A percentile compares a stretch with the other conserved stretches of the same genome.
Evolutionary conservation across 2,888 invertebrate species (phyloP).

Genomic region (Antheraea yamamai): DNA sequence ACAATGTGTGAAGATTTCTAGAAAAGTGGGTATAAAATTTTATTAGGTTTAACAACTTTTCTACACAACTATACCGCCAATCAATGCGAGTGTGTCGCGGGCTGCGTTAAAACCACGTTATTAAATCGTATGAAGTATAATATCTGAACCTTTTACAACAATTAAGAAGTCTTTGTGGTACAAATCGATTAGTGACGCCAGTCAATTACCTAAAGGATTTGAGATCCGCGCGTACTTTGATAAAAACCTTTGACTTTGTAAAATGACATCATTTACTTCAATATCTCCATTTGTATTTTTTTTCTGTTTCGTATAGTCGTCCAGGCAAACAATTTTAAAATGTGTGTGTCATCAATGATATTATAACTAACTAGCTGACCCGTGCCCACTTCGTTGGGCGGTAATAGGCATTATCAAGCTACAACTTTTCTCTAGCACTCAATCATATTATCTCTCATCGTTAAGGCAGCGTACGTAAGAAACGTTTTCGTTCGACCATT

Average conservation of each 20-base stretch:
- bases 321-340: no score
- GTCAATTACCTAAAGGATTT: slow-evolving; percentile 16
- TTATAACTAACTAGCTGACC: no score
- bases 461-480: no score
- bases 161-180: slow-evolving; percentile 61
- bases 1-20: no score
- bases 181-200: slow-evolving; percentile 63
- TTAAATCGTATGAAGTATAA: slow-evolving; percentile 40
- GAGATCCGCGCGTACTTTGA: slow-evolving; percentile 19
- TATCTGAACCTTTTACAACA: slow-evolving; percentile 48
- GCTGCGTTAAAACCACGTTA: slow-evolving; percentile 24
- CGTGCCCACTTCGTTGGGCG: no score
- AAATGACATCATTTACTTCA: neutral
- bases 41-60: slow-evolving; percentile 33
- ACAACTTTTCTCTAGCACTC: no score
- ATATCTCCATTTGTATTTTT: neutral
- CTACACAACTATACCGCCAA: slow-evolving; percentile 40
- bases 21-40: no score
- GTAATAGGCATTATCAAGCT: no score
- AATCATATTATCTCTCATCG: no score
- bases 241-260: neutral
- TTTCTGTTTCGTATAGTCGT: no score
- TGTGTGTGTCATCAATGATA: no score
- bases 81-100: slow-evolving; percentile 37
- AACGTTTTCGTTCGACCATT: no score